phyloP scores from a whole-genome alignment of 2,888 invertebrate species.

The Hypolimnas misippus region DNA sequence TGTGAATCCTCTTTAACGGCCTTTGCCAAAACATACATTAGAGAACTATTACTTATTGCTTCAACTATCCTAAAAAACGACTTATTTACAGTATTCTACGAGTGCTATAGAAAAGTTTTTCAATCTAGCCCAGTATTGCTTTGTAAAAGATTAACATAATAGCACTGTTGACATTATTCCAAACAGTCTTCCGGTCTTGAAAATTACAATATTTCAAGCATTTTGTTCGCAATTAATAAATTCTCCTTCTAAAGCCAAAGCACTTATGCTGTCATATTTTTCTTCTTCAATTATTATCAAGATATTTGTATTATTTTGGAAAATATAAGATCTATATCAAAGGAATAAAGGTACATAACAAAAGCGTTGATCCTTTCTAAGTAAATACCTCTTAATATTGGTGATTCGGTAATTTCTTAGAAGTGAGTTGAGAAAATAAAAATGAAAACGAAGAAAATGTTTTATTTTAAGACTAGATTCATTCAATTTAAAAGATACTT shows the following conservation, averaged over 20 bases:
- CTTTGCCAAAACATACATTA: no score
- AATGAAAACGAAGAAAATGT: constrained; percentile 25
- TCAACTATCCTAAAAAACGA: no score
- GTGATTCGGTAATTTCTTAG: constrained; percentile 15
- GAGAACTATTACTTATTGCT: no score
- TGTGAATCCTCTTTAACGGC: no score
- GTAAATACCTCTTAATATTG: constrained; percentile 20
- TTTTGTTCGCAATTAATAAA: constrained; percentile 2
- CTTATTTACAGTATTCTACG: no score
- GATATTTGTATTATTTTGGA: neutral
- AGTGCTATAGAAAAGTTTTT: no score
- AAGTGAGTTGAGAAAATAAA: constrained; percentile 15
- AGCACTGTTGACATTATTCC: neutral
- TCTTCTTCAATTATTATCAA: neutral
- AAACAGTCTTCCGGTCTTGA: neutral
- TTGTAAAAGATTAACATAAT: no score
- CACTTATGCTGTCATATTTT: neutral
- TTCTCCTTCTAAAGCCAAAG: neutral
- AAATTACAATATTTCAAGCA: neutral
- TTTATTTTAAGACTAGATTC: constrained; percentile 24
- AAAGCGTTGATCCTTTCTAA: neutral
- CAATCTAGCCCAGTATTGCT: no score
- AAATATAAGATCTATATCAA: neutral
- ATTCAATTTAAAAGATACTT: constrained; percentile 24
- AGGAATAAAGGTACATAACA: neutral